Conservation (phyloP, 2,888 invertebrate genomes). For the Phrixothrix hirtus region DNA sequence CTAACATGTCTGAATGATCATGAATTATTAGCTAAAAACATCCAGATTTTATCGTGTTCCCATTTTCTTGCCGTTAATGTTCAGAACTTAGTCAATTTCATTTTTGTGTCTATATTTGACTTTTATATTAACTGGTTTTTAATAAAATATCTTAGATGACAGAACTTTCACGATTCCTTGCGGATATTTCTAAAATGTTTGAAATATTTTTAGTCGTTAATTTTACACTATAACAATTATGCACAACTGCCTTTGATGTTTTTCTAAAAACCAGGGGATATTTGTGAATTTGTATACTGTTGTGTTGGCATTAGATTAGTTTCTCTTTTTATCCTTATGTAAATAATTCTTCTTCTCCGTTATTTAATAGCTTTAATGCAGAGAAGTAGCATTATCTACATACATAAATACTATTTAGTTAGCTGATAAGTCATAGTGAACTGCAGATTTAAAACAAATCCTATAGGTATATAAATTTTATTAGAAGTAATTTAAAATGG, state of each 20-base stretch:
- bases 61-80: slow-evolving; percentile 20
- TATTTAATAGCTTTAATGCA: not conserved
- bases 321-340: slow-evolving; percentile 1
- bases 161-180: too few relatives aligned
- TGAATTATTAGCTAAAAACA: slow-evolving; percentile 39
- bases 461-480: slow-evolving; percentile 24
- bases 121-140: too few relatives aligned
- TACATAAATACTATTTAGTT: slow-evolving; percentile 10
- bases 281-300: slow-evolving; percentile 14
- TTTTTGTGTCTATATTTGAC: too few relatives aligned
- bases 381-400: slow-evolving; percentile 16
- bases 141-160: too few relatives aligned
- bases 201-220: too few relatives aligned
- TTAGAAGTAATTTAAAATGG: slow-evolving; percentile 34
- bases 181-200: too few relatives aligned
- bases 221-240: too few relatives aligned
- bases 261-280: too few relatives aligned
- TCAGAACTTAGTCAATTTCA: too few relatives aligned
- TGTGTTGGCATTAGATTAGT: slow-evolving; percentile 12
- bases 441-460: slow-evolving; percentile 20
- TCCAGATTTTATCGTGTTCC: slow-evolving; percentile 15
- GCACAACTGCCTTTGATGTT: too few relatives aligned
- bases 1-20: slow-evolving; percentile 29
- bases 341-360: slow-evolving; percentile 9
- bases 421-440: slow-evolving; percentile 18